These are phyloP conservation scores for Drosophila hamatofila DNA, from an alignment of 2,888 invertebrate genomes.

Conservation along the genomic window DNA sequence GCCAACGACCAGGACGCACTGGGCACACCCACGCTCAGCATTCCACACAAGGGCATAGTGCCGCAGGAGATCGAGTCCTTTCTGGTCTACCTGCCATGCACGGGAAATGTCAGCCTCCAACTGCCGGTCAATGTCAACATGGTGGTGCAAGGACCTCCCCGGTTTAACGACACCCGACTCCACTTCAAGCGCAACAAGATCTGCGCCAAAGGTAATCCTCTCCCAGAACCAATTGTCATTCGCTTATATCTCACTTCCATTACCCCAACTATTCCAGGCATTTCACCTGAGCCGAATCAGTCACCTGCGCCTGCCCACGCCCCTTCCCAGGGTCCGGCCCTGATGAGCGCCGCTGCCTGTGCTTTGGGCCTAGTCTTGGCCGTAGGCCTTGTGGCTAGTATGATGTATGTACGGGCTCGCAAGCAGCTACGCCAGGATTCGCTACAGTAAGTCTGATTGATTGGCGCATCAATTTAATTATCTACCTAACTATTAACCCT, in stretches of 20 bases:
- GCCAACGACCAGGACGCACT: slow-evolving; percentile 89
- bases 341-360: slow-evolving; percentile 93
- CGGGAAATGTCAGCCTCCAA: slow-evolving; percentile 92
- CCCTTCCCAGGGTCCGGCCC: slow-evolving; percentile 88
- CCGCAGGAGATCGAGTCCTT: slow-evolving; percentile 92
- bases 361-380: slow-evolving; percentile 87
- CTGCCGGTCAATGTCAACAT: slow-evolving; percentile 93
- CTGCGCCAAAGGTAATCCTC: slow-evolving; percentile 90
- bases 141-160: slow-evolving; percentile 91
- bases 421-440: slow-evolving; percentile 84
- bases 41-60: slow-evolving; percentile 92
- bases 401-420: slow-evolving; percentile 85
- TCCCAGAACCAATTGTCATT: neutral
- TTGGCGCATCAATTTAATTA: slow-evolving; percentile 14
- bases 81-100: slow-evolving; percentile 92
- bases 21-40: slow-evolving; percentile 92
- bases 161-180: slow-evolving; percentile 90
- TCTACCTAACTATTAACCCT: slow-evolving; percentile 20
- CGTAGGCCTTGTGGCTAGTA: slow-evolving; percentile 83
- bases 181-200: slow-evolving; percentile 94
- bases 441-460: slow-evolving; percentile 80
- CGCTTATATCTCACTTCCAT: neutral
- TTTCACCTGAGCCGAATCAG: slow-evolving; percentile 89
- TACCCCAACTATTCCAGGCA: slow-evolving; percentile 70
- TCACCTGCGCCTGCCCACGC: slow-evolving; percentile 90